These are phyloP conservation scores for Axea sp. DNA, from an alignment of 2,888 invertebrate genomes.

Conservation along the genomic window DNA sequence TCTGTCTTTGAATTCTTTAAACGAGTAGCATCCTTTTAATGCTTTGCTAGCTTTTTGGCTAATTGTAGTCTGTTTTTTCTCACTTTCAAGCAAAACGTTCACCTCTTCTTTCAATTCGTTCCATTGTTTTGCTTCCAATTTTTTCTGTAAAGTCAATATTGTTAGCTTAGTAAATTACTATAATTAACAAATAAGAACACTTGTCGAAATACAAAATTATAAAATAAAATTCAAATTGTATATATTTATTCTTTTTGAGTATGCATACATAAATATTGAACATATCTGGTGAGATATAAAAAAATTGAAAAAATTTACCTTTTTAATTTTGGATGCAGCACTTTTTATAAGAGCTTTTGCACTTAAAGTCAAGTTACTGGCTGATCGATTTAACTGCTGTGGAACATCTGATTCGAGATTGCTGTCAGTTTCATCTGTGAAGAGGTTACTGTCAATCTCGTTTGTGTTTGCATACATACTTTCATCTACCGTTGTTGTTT, in stretches of 20 bases:
- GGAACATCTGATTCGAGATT: not conserved
- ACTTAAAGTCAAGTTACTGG: constrained; percentile 10
- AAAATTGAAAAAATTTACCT: constrained; percentile 5
- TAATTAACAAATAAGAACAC: no score
- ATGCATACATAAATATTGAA: no score
- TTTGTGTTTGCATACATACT: constrained; percentile 9
- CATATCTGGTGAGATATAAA: not conserved
- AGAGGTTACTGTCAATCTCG: not conserved
- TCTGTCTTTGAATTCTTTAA: constrained; percentile 79
- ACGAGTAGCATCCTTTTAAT: constrained; percentile 79
- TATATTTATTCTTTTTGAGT: no score
- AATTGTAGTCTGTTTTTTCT: constrained; percentile 67
- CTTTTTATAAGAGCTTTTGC: constrained; percentile 11
- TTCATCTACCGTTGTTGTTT: constrained; percentile 14
- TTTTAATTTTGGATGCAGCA: constrained; percentile 4
- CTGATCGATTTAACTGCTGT: constrained; percentile 1
- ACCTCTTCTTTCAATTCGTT: constrained; percentile 49
- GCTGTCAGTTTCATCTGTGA: not conserved
- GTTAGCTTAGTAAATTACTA: no score
- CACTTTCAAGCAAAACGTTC: constrained; percentile 64
- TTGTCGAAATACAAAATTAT: no score
- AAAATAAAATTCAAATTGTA: no score
- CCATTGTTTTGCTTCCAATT: not conserved
- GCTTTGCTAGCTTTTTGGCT: constrained; percentile 79
- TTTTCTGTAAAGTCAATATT: no score